Evolutionary conservation across 2,888 invertebrate species (phyloP).

Genomic region (Diadegma fenestrale): DNA sequence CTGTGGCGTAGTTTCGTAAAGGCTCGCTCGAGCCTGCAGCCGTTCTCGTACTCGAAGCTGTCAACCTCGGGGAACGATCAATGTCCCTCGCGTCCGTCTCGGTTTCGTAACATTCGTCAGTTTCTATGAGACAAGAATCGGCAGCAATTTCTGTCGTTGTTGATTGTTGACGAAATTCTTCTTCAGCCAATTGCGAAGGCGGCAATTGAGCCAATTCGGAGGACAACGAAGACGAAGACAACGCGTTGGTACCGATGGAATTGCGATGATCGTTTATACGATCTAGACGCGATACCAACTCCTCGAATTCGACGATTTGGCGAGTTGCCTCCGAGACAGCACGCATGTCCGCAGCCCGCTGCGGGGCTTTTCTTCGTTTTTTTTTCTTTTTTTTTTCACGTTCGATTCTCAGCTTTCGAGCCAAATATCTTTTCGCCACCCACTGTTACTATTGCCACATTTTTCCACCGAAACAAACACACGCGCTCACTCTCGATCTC

Average conservation of each 20-base stretch:
- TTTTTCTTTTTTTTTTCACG: not conserved
- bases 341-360: slow-evolving; percentile 76
- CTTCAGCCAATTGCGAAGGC: slow-evolving; percentile 54
- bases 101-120: slow-evolving; percentile 40
- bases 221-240: slow-evolving; percentile 51
- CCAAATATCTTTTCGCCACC: not conserved
- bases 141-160: not conserved
- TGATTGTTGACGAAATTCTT: not conserved
- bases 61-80: slow-evolving; percentile 54
- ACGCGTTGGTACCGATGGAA: slow-evolving; percentile 40
- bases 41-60: slow-evolving; percentile 25
- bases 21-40: slow-evolving; percentile 10
- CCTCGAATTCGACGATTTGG: slow-evolving; percentile 84
- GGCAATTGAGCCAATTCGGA: slow-evolving; percentile 39
- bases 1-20: not conserved
- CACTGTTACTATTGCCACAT: not conserved
- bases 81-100: slow-evolving; percentile 53
- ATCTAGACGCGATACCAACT: slow-evolving; percentile 82
- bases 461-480: slow-evolving; percentile 2
- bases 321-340: slow-evolving; percentile 78
- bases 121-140: not conserved
- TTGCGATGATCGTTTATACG: slow-evolving; percentile 79
- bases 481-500: slow-evolving; percentile 7
- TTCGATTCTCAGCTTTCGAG: not conserved
- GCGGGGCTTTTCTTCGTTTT: not conserved